phyloP scores from a whole-genome alignment of 1,140 invertebrate species.

The Zophobas atratus region DNA sequence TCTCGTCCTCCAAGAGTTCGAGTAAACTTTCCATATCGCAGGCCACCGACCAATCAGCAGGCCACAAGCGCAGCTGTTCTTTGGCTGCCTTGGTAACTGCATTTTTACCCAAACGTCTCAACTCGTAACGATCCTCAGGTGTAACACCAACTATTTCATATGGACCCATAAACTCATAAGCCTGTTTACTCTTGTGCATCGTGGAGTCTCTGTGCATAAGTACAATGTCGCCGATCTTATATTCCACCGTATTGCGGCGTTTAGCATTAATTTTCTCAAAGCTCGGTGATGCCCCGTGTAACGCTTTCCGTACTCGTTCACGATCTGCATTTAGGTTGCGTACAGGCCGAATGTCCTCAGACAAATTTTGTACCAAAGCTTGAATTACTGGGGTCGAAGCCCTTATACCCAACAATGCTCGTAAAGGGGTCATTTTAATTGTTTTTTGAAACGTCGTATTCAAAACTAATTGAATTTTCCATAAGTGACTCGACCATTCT shows the following conservation, averaged over 20 bases:
- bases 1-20: conserved; percentile 10
- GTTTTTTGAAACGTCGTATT: conserved; percentile 50
- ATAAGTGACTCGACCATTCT: conserved; percentile 39
- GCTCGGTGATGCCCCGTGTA: background rate
- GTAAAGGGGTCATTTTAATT: conserved; percentile 40
- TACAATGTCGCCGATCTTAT: conserved; percentile 42
- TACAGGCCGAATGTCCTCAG: background rate
- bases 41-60: conserved; percentile 23
- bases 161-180: background rate
- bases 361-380: background rate
- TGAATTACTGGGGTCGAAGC: background rate
- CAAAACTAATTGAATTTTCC: conserved; percentile 50
- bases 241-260: conserved; percentile 2
- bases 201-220: background rate
- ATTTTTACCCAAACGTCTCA: conserved; percentile 5
- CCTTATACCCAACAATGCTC: conserved; percentile 32
- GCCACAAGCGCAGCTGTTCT: conserved; percentile 6
- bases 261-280: background rate
- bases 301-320: background rate
- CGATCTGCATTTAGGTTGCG: background rate
- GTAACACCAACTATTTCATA: background rate
- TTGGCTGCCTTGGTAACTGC: conserved; percentile 4
- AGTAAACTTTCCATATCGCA: conserved; percentile 34
- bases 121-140: background rate
- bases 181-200: background rate